phyloP scores from a whole-genome alignment of 1,140 invertebrate genomes.

The Penaeus japonicus region DNA sequence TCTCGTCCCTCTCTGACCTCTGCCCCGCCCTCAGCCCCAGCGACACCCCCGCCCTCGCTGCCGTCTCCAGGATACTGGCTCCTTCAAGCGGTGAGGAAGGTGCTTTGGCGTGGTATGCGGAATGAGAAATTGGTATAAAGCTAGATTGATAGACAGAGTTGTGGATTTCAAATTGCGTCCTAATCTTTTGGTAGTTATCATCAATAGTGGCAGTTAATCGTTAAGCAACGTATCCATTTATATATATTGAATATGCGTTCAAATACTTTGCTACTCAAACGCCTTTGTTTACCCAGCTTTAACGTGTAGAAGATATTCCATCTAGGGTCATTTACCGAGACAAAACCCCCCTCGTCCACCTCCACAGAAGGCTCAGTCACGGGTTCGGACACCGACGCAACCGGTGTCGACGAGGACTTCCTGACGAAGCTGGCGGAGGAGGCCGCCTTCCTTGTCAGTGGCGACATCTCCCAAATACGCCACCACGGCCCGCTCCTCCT shows the following conservation, averaged over 20 bases:
- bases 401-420: background rate
- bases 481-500: slow-evolving; percentile 35
- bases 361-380: background rate
- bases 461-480: slow-evolving; percentile 25
- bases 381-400: background rate
- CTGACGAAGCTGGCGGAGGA: slow-evolving; percentile 28
- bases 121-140: too few species aligned
- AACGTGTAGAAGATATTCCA: too few species aligned
- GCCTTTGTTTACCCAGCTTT: too few species aligned
- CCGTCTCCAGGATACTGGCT: slow-evolving; percentile 32
- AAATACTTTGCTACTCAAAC: too few species aligned
- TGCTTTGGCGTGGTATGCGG: too few species aligned
- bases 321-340: too few species aligned
- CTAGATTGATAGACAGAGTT: too few species aligned
- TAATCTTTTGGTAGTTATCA: too few species aligned
- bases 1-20: slow-evolving; percentile 7
- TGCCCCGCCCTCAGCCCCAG: slow-evolving; percentile 3
- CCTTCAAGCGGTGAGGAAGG: slow-evolving; percentile 7
- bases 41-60: slow-evolving; percentile 28
- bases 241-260: too few species aligned
- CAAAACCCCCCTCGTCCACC: background rate
- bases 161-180: too few species aligned
- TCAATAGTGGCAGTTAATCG: too few species aligned
- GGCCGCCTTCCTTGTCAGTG: slow-evolving; percentile 17
- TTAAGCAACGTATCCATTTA: too few species aligned